These are phyloP conservation scores for Pyrochroa serraticornis DNA, from an alignment of 2,888 invertebrate species.

Conservation along the genomic window DNA sequence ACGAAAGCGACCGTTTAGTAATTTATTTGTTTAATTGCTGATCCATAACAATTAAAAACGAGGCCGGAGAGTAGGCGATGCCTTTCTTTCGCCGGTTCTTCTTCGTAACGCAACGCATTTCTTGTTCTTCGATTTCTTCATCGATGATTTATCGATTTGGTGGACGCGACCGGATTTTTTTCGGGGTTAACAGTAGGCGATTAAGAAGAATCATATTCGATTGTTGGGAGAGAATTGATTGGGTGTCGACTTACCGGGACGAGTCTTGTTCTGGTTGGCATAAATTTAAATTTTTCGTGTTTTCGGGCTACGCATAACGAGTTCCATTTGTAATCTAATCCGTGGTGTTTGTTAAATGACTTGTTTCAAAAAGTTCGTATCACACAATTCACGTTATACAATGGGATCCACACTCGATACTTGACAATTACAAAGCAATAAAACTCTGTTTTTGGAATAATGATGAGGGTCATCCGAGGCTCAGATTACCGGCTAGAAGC, in stretches of 20 bases:
- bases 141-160: neutral
- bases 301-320: slow-evolving; percentile 32
- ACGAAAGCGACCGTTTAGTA: slow-evolving; percentile 57
- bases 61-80: slow-evolving; percentile 24
- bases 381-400: slow-evolving; percentile 39
- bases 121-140: no score
- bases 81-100: slow-evolving; percentile 12
- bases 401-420: slow-evolving; percentile 37
- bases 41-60: slow-evolving; percentile 58
- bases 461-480: slow-evolving; percentile 10
- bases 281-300: slow-evolving; percentile 36
- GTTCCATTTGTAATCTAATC: slow-evolving; percentile 44
- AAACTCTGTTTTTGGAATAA: slow-evolving; percentile 36
- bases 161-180: no score
- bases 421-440: slow-evolving; percentile 42
- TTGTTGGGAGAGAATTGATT: slow-evolving; percentile 20
- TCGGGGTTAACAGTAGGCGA: no score
- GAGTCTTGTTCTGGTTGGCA: slow-evolving; percentile 27
- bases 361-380: slow-evolving; percentile 37
- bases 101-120: neutral
- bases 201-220: slow-evolving; percentile 5
- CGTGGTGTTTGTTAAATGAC: slow-evolving; percentile 41
- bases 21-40: slow-evolving; percentile 61
- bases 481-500: neutral
- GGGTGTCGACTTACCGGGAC: slow-evolving; percentile 32